A percentile compares a stretch with the other conserved stretches of the same genome.
phyloP scores from a whole-genome alignment of 2,797 vertebrate genomes.

The Tinamus major region DNA sequence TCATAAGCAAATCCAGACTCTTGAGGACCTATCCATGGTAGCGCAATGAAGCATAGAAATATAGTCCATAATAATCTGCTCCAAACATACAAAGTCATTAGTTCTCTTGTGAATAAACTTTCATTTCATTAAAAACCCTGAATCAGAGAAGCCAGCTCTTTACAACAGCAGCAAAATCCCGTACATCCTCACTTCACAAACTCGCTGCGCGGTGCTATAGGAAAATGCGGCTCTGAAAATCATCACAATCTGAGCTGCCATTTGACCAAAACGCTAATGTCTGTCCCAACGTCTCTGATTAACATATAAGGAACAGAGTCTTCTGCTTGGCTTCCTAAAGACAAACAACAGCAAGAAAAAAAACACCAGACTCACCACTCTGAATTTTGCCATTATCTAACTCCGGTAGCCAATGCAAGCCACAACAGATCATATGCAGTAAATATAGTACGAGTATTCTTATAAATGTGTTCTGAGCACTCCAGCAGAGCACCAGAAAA shows the following conservation, averaged over 20 bases:
- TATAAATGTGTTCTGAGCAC: no score
- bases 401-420: background rate
- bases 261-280: background rate
- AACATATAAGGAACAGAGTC: background rate
- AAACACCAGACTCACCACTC: background rate
- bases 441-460: background rate
- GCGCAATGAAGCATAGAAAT: background rate
- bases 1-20: background rate
- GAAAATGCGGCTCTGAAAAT: background rate
- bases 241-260: background rate
- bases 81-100: background rate
- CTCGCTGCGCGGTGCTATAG: background rate
- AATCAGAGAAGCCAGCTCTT: background rate
- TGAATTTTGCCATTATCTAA: background rate
- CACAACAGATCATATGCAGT: background rate
- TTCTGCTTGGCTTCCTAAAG: background rate
- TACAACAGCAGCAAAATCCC: background rate
- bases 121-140: background rate
- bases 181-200: fast-evolving
- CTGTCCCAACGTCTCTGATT: background rate
- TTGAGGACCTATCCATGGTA: background rate
- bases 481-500: background rate
- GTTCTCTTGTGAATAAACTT: background rate
- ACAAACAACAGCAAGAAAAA: background rate
- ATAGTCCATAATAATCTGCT: background rate